phyloP scores from a whole-genome alignment of 2,888 invertebrate genomes.

The Epirrita christyi region DNA sequence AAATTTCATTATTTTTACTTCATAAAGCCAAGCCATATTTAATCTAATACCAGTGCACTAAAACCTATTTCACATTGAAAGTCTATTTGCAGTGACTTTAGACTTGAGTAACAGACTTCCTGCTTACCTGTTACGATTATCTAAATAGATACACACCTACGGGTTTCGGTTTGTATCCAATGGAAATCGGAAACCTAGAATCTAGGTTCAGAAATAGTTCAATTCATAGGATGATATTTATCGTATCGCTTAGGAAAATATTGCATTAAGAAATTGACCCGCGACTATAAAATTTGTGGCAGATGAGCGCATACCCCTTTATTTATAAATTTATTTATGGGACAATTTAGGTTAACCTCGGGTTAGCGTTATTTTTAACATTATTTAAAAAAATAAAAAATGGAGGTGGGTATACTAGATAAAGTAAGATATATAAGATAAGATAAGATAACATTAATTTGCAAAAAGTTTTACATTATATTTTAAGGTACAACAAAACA shows the following conservation, averaged over 20 bases:
- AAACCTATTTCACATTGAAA: not conserved
- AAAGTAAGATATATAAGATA: too few species aligned
- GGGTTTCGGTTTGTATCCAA: not conserved
- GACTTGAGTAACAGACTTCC: not conserved
- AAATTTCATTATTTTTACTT: too few species aligned
- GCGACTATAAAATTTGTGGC: too few species aligned
- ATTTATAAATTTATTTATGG: too few species aligned
- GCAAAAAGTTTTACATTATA: too few species aligned
- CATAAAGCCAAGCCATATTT: not conserved
- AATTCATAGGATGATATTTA: not conserved
- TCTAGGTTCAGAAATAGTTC: not conserved
- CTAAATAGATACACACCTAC: conserved; percentile 8
- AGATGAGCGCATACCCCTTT: too few species aligned
- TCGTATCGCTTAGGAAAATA: not conserved
- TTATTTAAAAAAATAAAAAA: too few species aligned
- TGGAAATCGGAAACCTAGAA: not conserved
- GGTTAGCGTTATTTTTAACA: too few species aligned
- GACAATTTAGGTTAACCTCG: too few species aligned
- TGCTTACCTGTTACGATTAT: conserved; percentile 9
- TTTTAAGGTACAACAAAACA: too few species aligned
- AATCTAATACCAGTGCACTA: not conserved
- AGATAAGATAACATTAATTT: too few species aligned
- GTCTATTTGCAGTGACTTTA: not conserved
- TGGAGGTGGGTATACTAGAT: too few species aligned
- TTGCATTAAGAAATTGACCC: not conserved